A percentile compares a stretch with the other conserved stretches of the same genome.
Conservation (phyloP, 2,113 vertebrate genomes). For the Elachura formosa region DNA sequence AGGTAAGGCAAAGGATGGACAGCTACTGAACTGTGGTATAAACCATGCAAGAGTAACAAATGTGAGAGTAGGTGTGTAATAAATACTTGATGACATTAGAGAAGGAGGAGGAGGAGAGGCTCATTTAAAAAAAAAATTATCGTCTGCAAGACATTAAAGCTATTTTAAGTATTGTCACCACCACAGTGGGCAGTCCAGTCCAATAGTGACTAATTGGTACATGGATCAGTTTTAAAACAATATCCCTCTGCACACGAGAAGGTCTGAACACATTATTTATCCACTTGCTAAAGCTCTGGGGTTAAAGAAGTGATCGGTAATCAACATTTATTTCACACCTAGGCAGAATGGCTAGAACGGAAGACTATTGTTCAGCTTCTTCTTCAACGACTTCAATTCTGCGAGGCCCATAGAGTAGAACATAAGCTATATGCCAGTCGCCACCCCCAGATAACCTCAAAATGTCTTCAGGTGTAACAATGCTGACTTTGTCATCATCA, state of each 20-base stretch:
- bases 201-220: neutral
- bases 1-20: conserved; percentile 71
- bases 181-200: conserved; percentile 8
- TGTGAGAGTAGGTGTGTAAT: conserved; percentile 72
- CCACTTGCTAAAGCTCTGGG: conserved; percentile 66
- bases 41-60: conserved; percentile 80
- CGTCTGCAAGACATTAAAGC: conserved; percentile 49
- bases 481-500: conserved; percentile 97
- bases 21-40: conserved; percentile 66
- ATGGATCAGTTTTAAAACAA: conserved; percentile 30
- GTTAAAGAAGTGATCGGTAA: conserved; percentile 71
- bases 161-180: conserved; percentile 33
- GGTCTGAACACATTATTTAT: conserved; percentile 47
- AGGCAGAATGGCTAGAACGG: conserved; percentile 82
- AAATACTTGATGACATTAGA: conserved; percentile 67
- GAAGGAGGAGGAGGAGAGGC: neutral
- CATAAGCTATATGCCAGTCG: conserved; percentile 99
- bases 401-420: conserved; percentile 94
- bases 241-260: conserved; percentile 44
- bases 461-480: conserved; percentile 95
- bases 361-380: conserved; percentile 77
- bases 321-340: conserved; percentile 95
- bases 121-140: conserved; percentile 30
- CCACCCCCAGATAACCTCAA: conserved; percentile 94
- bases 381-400: conserved; percentile 85